These are phyloP conservation scores for Catocala nupta DNA, from an alignment of 2,888 invertebrate genomes.

Conservation along the genomic window DNA sequence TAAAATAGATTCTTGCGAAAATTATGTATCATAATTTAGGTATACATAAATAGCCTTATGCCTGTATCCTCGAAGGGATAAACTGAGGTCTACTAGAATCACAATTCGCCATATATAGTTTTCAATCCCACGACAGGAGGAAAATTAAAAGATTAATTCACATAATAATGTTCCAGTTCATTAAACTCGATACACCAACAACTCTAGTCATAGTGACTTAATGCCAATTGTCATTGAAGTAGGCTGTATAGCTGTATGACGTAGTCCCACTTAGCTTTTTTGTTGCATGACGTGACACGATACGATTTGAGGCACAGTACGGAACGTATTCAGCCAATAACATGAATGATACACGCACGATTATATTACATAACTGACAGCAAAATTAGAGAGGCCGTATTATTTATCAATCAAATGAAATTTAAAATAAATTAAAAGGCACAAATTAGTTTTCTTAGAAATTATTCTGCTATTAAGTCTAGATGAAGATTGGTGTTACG, in stretches of 20 bases:
- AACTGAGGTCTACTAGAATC: too few species aligned
- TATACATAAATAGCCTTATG: too few species aligned
- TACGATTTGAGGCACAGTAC: conserved; percentile 22
- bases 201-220: not conserved
- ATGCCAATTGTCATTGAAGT: not conserved
- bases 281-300: conserved; percentile 29
- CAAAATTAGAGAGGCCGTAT: conserved; percentile 25
- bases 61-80: too few species aligned
- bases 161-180: too few species aligned
- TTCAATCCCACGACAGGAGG: too few species aligned
- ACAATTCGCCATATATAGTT: too few species aligned
- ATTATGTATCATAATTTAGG: too few species aligned
- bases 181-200: too few species aligned
- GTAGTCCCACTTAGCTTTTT: conserved; percentile 33
- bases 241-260: conserved; percentile 8
- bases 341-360: conserved; percentile 20
- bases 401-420: conserved; percentile 32
- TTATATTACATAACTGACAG: conserved; percentile 30
- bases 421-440: conserved; percentile 27
- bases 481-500: conserved; percentile 36
- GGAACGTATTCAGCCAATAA: conserved; percentile 22
- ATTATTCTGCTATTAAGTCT: conserved; percentile 27
- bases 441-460: conserved; percentile 36
- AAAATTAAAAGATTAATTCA: too few species aligned
- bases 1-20: too few species aligned